phyloP scores from a whole-genome alignment of 2,797 vertebrate genomes.

The Clarias pachynema region DNA sequence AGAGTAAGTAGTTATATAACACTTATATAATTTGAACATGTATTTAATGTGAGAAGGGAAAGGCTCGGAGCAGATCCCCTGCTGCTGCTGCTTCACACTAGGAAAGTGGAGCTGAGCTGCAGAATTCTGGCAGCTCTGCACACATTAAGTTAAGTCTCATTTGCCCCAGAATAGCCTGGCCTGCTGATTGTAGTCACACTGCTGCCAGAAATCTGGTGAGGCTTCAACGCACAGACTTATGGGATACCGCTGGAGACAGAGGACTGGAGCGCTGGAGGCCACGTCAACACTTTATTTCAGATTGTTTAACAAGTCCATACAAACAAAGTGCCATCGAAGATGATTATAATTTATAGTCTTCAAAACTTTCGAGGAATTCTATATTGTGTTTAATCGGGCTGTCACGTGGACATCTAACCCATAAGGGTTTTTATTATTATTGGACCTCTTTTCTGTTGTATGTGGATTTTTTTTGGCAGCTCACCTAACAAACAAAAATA shows the following conservation, averaged over 20 bases:
- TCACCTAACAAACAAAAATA: not conserved
- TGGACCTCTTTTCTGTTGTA: not conserved
- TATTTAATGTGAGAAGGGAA: not conserved
- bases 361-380: not conserved
- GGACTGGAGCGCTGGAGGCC: conserved; percentile 8
- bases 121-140: conserved; percentile 28
- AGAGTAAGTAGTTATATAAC: not conserved
- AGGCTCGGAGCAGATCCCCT: conserved; percentile 1
- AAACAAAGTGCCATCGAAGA: not conserved
- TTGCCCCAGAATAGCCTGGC: conserved; percentile 44
- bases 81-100: conserved; percentile 4
- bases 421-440: not conserved
- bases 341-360: conserved; percentile 23
- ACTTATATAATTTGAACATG: not conserved
- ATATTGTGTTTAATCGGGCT: not conserved
- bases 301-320: not conserved
- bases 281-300: conserved; percentile 35
- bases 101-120: conserved; percentile 16
- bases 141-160: conserved; percentile 24
- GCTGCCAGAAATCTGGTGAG: conserved; percentile 45
- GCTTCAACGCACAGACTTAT: conserved; percentile 24
- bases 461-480: conserved; percentile 9
- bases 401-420: not conserved
- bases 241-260: conserved; percentile 33
- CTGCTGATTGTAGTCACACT: conserved; percentile 33